Base-by-base conservation (phyloP, 2,797 vertebrate genomes). In the Odontamblyopus lacepedii region DNA sequence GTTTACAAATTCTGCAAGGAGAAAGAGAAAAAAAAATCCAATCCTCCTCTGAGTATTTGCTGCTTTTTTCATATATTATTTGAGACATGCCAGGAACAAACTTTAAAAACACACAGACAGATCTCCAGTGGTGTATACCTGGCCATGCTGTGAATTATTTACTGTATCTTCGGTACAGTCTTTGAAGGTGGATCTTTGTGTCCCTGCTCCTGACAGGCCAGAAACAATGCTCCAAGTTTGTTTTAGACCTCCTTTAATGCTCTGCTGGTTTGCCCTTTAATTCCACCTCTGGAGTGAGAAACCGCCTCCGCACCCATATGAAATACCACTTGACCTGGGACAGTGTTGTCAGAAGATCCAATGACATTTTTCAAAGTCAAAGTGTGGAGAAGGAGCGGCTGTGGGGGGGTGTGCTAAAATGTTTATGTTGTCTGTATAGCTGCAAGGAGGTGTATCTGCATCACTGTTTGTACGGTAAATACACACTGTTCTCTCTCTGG, bases 141-240 rank as follows among this genome's bases (percentile, higher is more conserved):
- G 75, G 72, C 75, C 75, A 64, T 76, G 69, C 79, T 82, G 70
- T 92, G 79, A 91, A 92, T 93, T 89, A 92, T 92, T 91, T 87
- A 92, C 83, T 92, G 88, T 88, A 92, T 80, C 67, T 81, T 70
- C 63, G 69, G 81, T 72, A 81, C 64, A 73, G 69, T 63, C 57
- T 87, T 80, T 87, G 82, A 89, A 88, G 75, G 67, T 79, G 73
- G 71, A 72, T 81, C 78, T 78, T 71, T 65, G 75, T 82, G 85
- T 89, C 83, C 83, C 82, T 74, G 83, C 69, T 80, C 69, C 87
- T 89, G 85, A 85, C 84, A 89, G 85, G 78, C 80, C 77, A 81
- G 78, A 83, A 85, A 83, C 80, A 91, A 85, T 78, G 79, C 78
- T 77, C 78, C 69, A 77, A 82, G 78, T 84, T 90, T 79, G 79